phyloP scores from a whole-genome alignment of 2,113 vertebrate species.

The Trematomus loennbergii region DNA sequence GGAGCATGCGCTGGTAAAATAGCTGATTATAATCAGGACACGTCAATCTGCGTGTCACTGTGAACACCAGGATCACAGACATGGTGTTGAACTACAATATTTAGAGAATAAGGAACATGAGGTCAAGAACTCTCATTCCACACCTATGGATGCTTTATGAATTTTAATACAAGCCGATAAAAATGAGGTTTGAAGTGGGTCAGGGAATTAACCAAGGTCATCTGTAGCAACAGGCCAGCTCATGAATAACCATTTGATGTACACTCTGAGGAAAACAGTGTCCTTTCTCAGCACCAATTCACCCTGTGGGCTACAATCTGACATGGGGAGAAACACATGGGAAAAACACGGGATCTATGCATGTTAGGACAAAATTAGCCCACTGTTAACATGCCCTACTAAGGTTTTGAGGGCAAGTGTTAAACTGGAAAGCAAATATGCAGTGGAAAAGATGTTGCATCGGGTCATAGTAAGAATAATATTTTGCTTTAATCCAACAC shows the following conservation, averaged over 20 bases:
- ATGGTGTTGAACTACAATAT: constrained; percentile 35
- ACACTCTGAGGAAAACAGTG: constrained; percentile 55
- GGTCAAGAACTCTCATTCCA: constrained; percentile 50
- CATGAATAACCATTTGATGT: constrained; percentile 70
- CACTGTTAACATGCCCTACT: constrained; percentile 23
- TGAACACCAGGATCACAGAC: constrained; percentile 46
- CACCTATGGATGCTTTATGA: constrained; percentile 42
- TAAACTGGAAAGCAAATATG: constrained; percentile 43
- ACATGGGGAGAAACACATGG: not conserved
- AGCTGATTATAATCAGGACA: constrained; percentile 63
- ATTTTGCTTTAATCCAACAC: constrained; percentile 69
- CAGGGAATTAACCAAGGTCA: constrained; percentile 66
- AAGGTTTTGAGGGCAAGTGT: constrained; percentile 20
- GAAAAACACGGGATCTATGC: constrained; percentile 4
- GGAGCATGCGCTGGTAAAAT: constrained; percentile 12
- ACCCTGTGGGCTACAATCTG: constrained; percentile 42
- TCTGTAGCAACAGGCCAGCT: constrained; percentile 30
- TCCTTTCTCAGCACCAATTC: constrained; percentile 57
- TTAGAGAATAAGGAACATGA: constrained; percentile 47
- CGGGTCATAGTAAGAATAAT: constrained; percentile 57
- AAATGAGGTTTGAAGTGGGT: constrained; percentile 63
- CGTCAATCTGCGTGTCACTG: constrained; percentile 38
- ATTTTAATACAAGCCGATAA: constrained; percentile 51
- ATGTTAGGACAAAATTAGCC: constrained; percentile 36
- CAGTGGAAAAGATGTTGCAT: constrained; percentile 66